Evolutionary conservation across 2,797 vertebrate genomes (phyloP).

Genomic region (Micromesistius poutassou): DNA sequence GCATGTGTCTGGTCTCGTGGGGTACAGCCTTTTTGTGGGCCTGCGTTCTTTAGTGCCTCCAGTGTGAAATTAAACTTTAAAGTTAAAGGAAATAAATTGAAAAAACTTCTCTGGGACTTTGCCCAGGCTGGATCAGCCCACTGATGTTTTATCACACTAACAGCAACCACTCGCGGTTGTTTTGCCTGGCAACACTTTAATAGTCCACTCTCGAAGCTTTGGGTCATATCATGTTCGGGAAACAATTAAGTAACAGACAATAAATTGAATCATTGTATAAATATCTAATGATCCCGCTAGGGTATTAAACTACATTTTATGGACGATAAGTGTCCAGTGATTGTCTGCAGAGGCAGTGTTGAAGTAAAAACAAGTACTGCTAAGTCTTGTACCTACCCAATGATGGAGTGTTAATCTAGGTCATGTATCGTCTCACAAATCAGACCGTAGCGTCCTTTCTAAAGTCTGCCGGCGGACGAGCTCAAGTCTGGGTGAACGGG

Average conservation of each 20-base stretch:
- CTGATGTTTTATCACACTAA: conserved; percentile 23
- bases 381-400: neutral
- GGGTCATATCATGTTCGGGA: neutral
- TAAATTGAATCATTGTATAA: neutral
- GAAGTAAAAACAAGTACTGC: too few species aligned
- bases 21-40: conserved; percentile 11
- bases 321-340: neutral
- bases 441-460: too few species aligned
- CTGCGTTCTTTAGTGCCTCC: conserved; percentile 24
- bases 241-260: neutral
- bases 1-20: conserved; percentile 39
- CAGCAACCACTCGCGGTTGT: conserved; percentile 10
- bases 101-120: conserved; percentile 32
- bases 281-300: neutral
- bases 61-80: conserved; percentile 32
- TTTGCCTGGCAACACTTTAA: conserved; percentile 1
- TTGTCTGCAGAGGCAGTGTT: neutral
- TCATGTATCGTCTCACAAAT: too few species aligned
- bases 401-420: neutral
- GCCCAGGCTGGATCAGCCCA: conserved; percentile 20
- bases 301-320: neutral
- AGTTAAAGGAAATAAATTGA: conserved; percentile 34
- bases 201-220: conserved; percentile 14
- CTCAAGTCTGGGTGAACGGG: too few species aligned
- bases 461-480: too few species aligned